Evolutionary conservation across 2,888 invertebrate genomes (phyloP), one percentile per base, ranked within the genome.

Genomic region (Cantharis flavilabris): DNA sequence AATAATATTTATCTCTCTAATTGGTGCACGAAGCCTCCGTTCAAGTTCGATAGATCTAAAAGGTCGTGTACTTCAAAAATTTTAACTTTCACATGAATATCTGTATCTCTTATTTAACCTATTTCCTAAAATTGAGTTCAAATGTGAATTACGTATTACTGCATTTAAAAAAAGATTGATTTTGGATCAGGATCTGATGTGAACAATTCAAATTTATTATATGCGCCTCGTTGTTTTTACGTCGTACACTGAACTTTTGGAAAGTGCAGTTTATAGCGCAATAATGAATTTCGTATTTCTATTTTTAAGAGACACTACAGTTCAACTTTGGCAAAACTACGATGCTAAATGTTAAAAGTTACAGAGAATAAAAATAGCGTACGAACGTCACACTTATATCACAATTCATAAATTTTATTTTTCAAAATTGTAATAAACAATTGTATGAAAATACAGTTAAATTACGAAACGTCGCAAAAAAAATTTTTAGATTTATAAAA

Each of bases 381-480:
- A 14, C 16, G 28, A 33, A 71, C 76, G 76, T 76, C 76, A 76
- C 62, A 13, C 63, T 76, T 76, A 76, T 65, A 70, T 76, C 70
- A 72, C 63, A 67, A 71, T 20, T 16, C 26, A 62, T n/a, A 49
- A 49, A 5, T 49, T 49, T n/a, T 7, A 49, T 49, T 49, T 49
- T 49, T 2, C n/a, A n/a, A n/a, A 49, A 49, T 49, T n/a, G 9
- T 1, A 49, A 9, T 5, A 49, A 49, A n/a, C 9, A 49, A 49
- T 49, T 5, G 49, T n/a, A 49, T n/a, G 49, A 49, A 49, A 49
- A 49, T 49, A n/a, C 9, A 9, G n/a, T 49, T 49, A n/a, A 49
- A 49, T 49, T 49, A 9, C n/a, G 49, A 49, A 49, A 49, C 49
- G 49, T n/a, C 7, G 49, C 1, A 9, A 7, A 7, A 9, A 49